Base-by-base conservation (phyloP, 2,113 vertebrate genomes). In the Sakesphorus luctuosus region DNA sequence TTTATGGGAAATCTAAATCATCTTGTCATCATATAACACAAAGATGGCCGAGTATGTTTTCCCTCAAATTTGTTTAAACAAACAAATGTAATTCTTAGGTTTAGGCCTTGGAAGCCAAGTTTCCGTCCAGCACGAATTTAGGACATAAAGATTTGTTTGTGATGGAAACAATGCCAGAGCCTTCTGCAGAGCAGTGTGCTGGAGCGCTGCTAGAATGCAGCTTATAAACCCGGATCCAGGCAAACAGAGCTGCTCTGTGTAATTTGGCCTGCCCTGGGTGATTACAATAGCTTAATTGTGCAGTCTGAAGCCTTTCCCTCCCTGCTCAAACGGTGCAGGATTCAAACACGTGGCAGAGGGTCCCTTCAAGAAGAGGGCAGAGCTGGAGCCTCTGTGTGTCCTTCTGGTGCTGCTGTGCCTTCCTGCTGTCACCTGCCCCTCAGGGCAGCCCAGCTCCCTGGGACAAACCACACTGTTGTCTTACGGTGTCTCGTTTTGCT, bases 111-210 rank as follows among this genome's bases (percentile, higher is more conserved):
- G 87, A 97, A 91, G 96, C 96, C 95, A 97, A 96, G 89, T 97
- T 96, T 97, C 91, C 5, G 46, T 96, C 94, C 77, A 90, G 90
- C 72, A 26, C 76, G 94, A 96, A 95, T 96, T 94, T 94, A 94
- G 93, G 83, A 94, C 84, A 97, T 96, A 97, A 97, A 97, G 93
- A 94, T 93, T 96, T 96, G 94, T 96, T 97, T 97, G 95, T 96
- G 94, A 77, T 86, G 83, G 92, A 97, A 97, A 97, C 96, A 97
- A 97, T 94, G 96, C 92, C 92, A 96, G 96, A 96, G 89, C 94
- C 96, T 97, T 97, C 92, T 95, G 92, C 92, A 91, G 35, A 95
- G 87, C 89, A 89, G 93, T 13, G 15, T 96, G 91, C 91, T 74
- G 87, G 93, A 96, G 91, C 3, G 7, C 92, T 0, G 6, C 87